Conservation (phyloP, 2,113 vertebrate species). For the Megaleporinus macrocephalus region DNA sequence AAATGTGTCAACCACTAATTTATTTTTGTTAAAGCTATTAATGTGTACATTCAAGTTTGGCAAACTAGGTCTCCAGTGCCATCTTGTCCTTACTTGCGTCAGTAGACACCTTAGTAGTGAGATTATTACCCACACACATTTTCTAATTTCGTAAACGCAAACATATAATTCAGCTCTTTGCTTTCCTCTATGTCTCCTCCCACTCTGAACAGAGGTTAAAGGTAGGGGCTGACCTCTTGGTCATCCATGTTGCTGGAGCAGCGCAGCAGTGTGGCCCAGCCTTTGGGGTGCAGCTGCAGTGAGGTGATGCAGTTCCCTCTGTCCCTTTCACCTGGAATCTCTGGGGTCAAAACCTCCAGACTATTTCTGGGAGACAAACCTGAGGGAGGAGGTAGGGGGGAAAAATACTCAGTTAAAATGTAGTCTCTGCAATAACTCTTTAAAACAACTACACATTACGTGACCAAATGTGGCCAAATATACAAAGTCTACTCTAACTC, state of each 20-base stretch:
- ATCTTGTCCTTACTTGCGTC: too few species aligned
- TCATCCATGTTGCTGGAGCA: conserved; percentile 98
- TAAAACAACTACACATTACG: background rate
- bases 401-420: background rate
- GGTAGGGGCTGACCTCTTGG: conserved; percentile 85
- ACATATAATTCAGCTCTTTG: too few species aligned
- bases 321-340: conserved; percentile 94
- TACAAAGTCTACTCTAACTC: conserved; percentile 34
- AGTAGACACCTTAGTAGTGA: too few species aligned
- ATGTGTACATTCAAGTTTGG: too few species aligned
- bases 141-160: too few species aligned
- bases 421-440: background rate
- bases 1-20: too few species aligned
- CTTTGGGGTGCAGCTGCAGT: conserved; percentile 96
- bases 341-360: conserved; percentile 95
- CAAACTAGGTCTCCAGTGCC: too few species aligned
- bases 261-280: conserved; percentile 94
- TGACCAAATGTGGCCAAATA: background rate
- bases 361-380: conserved; percentile 94
- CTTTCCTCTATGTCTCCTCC: too few species aligned
- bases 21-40: too few species aligned
- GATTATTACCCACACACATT: too few species aligned
- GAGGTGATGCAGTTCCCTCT: conserved; percentile 98
- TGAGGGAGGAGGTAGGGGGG: conserved; percentile 61
- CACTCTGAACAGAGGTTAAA: background rate